Conservation (phyloP, 2,888 invertebrate species). For the Malacosoma neustria region DNA sequence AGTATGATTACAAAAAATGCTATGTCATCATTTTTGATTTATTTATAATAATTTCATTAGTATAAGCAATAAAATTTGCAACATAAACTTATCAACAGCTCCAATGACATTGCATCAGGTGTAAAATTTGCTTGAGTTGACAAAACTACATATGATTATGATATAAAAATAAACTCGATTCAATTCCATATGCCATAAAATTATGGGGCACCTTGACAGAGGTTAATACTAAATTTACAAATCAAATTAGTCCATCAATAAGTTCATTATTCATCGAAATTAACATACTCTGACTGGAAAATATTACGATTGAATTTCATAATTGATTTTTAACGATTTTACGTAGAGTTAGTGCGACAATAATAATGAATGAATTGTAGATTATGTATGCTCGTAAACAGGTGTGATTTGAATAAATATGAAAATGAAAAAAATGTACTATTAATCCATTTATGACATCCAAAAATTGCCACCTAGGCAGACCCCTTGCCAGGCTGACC, state of each 20-base stretch:
- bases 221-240: background rate
- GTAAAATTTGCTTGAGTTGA: too few relatives aligned
- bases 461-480: constrained; percentile 68
- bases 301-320: background rate
- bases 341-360: background rate
- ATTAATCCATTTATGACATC: constrained; percentile 42
- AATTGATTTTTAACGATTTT: background rate
- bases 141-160: too few relatives aligned
- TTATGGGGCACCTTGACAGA: background rate
- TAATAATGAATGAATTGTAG: background rate
- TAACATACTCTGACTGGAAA: background rate
- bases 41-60: too few relatives aligned
- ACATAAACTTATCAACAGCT: too few relatives aligned
- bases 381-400: background rate
- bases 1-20: too few relatives aligned
- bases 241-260: background rate
- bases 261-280: background rate
- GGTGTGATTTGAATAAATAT: constrained; percentile 1
- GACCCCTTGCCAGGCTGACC: constrained; percentile 21
- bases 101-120: too few relatives aligned
- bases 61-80: too few relatives aligned
- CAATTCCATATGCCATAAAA: too few relatives aligned
- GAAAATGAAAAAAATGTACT: constrained; percentile 14
- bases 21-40: too few relatives aligned
- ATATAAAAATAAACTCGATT: too few relatives aligned